Percentiles rank a stretch among this genome's conserved stretches.
These are phyloP conservation scores for Amorpha juglandis DNA, from an alignment of 2,888 invertebrate genomes.

Conservation along the genomic window DNA sequence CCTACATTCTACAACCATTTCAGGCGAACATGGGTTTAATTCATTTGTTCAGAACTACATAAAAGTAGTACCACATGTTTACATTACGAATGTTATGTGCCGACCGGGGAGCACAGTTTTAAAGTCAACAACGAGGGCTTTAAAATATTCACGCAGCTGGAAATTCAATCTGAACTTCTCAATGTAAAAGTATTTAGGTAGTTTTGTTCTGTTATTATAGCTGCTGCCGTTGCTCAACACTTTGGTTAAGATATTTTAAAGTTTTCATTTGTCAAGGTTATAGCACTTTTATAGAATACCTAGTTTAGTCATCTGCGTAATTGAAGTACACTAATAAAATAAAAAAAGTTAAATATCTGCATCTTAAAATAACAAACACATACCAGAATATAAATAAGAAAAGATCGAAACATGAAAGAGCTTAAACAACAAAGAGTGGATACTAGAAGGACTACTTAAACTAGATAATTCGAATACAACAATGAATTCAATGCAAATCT, in stretches of 20 bases:
- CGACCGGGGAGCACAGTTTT: slow-evolving; percentile 47
- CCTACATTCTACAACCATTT: slow-evolving; percentile 26
- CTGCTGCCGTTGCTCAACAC: slow-evolving; percentile 32
- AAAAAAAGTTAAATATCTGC: too few relatives aligned
- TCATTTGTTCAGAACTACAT: slow-evolving; percentile 42
- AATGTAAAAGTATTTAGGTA: slow-evolving; percentile 56
- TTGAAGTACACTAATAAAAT: too few relatives aligned
- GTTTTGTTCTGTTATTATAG: slow-evolving; percentile 48
- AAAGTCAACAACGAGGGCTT: slow-evolving; percentile 62
- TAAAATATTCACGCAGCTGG: slow-evolving; percentile 69
- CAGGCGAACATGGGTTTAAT: slow-evolving; percentile 36
- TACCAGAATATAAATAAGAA: too few relatives aligned
- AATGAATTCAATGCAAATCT: slow-evolving; percentile 30
- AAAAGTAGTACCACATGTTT: slow-evolving; percentile 55
- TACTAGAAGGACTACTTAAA: neutral
- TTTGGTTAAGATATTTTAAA: neutral
- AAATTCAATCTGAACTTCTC: slow-evolving; percentile 74
- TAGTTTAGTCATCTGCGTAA: too few relatives aligned
- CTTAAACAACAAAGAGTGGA: neutral
- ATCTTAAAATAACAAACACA: too few relatives aligned
- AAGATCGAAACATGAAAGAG: neutral
- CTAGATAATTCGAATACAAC: slow-evolving; percentile 43
- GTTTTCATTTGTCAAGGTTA: too few relatives aligned
- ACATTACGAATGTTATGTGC: slow-evolving; percentile 53
- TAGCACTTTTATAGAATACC: too few relatives aligned